phyloP scores from a whole-genome alignment of 23 tunicate species.

The Phallusia fumigata region DNA sequence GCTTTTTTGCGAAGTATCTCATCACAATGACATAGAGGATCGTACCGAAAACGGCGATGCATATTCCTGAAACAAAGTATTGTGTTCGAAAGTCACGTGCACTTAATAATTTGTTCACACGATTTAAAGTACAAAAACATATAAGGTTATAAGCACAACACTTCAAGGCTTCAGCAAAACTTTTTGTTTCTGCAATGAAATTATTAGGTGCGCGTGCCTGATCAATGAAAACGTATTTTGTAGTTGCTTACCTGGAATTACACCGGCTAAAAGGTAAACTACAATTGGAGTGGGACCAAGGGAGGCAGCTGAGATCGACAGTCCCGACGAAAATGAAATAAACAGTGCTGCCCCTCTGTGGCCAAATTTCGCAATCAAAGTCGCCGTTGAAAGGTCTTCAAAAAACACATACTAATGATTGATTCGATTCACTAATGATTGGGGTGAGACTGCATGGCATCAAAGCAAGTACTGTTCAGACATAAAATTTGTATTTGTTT shows the following conservation, averaged over 20 bases:
- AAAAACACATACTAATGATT: too few species aligned
- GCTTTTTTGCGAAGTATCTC: constrained; percentile 25
- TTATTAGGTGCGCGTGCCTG: too few species aligned
- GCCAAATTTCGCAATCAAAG: neutral
- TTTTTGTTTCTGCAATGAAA: too few species aligned
- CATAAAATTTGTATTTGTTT: too few species aligned
- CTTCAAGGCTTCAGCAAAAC: too few species aligned
- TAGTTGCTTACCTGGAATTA: constrained; percentile 18
- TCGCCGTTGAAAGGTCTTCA: neutral
- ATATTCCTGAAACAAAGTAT: neutral
- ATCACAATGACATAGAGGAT: neutral
- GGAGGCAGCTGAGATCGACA: constrained; percentile 4
- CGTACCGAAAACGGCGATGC: neutral
- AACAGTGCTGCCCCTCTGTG: neutral
- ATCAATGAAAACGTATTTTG: too few species aligned
- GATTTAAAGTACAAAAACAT: neutral
- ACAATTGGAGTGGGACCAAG: neutral
- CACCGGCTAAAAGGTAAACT: constrained; percentile 6
- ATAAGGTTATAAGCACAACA: too few species aligned
- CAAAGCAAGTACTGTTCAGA: too few species aligned
- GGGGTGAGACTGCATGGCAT: too few species aligned
- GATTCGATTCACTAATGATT: too few species aligned
- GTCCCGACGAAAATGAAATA: neutral
- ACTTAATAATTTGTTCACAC: neutral
- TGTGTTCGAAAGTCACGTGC: neutral